Evolutionary conservation across 2,888 invertebrate species (phyloP).

Genomic region (Crepidodera aurea): DNA sequence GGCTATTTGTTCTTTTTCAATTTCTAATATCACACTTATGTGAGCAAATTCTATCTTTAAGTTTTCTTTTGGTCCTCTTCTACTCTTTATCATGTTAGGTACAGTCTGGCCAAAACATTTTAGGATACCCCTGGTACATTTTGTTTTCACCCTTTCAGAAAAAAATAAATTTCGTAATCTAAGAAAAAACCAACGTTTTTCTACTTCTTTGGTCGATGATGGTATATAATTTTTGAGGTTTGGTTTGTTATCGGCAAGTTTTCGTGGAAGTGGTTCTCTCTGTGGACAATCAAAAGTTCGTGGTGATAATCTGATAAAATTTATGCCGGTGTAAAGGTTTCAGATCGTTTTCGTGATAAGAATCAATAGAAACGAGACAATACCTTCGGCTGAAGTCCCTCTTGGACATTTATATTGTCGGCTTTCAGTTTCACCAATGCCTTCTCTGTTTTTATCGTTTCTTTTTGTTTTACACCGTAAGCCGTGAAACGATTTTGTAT

Average conservation of each 20-base stretch:
- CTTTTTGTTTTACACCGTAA: slow-evolving; percentile 26
- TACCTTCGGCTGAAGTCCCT: slow-evolving; percentile 40
- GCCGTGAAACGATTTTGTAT: slow-evolving; percentile 36
- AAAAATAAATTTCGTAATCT: too few relatives aligned
- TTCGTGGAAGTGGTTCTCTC: slow-evolving; percentile 40
- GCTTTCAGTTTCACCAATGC: slow-evolving; percentile 40
- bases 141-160: too few relatives aligned
- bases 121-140: too few relatives aligned
- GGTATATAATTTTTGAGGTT: slow-evolving; percentile 20
- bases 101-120: too few relatives aligned
- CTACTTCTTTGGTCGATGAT: background rate
- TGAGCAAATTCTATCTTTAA: too few relatives aligned
- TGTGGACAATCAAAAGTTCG: slow-evolving; percentile 43
- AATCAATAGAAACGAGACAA: slow-evolving; percentile 43
- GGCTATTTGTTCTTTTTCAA: too few relatives aligned
- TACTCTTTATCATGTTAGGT: too few relatives aligned
- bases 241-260: slow-evolving; percentile 28
- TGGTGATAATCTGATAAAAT: slow-evolving; percentile 43
- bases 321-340: slow-evolving; percentile 44
- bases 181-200: too few relatives aligned
- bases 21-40: too few relatives aligned
- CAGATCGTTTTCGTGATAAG: slow-evolving; percentile 42
- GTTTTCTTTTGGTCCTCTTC: too few relatives aligned
- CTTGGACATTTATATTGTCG: slow-evolving; percentile 40
- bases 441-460: slow-evolving; percentile 27